Evolutionary conservation across 2,888 invertebrate genomes (phyloP), one percentile per base, ranked within the genome.

Genomic region (Julus scandinavius): DNA sequence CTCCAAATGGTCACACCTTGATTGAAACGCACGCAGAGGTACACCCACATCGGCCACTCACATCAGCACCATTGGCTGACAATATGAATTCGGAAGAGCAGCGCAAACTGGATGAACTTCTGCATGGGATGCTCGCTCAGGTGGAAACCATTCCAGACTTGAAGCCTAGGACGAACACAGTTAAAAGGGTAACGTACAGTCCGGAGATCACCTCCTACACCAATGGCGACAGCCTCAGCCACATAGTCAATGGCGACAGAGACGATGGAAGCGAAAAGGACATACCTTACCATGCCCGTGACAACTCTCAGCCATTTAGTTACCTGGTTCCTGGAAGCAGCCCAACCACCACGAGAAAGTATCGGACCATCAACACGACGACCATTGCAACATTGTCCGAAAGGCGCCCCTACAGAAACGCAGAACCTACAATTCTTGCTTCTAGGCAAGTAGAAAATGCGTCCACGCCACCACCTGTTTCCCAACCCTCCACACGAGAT

Each of bases 241-340:
- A 50, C 29, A 54, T 45, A n/a, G 17, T 41, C 38, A 72, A 86
- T 40, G 85, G 84, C 5, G 84, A 72, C 50, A 87, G 86, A 29
- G 86, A 87, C 7, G 93, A 92, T 92, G 93, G 93, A 92, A 94
- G 93, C 90, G 93, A 94, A 90, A 94, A 94, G 90, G 94, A 95
- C 92, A 40, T 83, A 45, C 97, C 97, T 91, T 97, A 97, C 93
- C 97, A 97, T 95, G 97, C 97, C 91, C 94, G 97, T 91, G 95
- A 96, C 91, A 96, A 97, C 93, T 96, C 96, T 91, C 95, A 96
- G 91, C 97, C 97, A 90, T 97, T 97, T 93, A 96, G 96, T 89
- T 97, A 97, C 94, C 96, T 96, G 89, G 95, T 94, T 89, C 89
- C 90, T 11, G 86, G 89, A 17, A 88, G 89, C 50, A 89, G 89